Evolutionary conservation across 1,140 invertebrate genomes (phyloP).

Genomic region (Drosophila aff.): DNA sequence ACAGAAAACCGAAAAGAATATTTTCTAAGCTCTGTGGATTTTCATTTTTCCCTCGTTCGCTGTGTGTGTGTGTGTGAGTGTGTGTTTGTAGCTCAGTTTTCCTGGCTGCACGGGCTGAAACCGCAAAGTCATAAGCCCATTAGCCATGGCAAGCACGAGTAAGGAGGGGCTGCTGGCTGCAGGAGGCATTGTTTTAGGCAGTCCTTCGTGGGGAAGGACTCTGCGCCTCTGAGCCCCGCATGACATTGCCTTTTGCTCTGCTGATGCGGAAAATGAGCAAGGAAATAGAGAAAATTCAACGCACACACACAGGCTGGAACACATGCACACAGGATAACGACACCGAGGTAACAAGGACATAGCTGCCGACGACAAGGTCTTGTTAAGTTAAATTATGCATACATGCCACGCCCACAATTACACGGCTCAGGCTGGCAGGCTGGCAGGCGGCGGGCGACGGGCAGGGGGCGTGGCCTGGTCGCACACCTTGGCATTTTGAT

Average conservation of each 20-base stretch:
- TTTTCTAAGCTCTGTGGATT: constrained; percentile 42
- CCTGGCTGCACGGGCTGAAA: constrained; percentile 51
- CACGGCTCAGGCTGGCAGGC: constrained; percentile 7
- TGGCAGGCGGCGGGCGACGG: neutral
- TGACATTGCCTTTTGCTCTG: constrained; percentile 72
- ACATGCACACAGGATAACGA: constrained; percentile 32
- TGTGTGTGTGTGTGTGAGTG: neutral
- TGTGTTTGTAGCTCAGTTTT: constrained; percentile 26
- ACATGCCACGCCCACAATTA: constrained; percentile 58
- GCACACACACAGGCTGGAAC: constrained; percentile 22
- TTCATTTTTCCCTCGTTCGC: constrained; percentile 19
- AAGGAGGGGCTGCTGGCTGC: constrained; percentile 1
- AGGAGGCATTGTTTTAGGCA: constrained; percentile 60
- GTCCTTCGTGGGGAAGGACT: constrained; percentile 37
- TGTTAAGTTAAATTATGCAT: constrained; percentile 82
- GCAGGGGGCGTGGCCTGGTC: constrained; percentile 19
- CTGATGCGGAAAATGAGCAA: constrained; percentile 80
- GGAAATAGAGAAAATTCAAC: constrained; percentile 61
- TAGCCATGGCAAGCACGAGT: constrained; percentile 39
- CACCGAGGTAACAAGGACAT: constrained; percentile 61
- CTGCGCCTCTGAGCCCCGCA: constrained; percentile 12
- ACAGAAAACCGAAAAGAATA: constrained; percentile 43
- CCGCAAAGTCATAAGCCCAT: constrained; percentile 82
- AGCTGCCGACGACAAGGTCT: constrained; percentile 65
- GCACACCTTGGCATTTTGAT: constrained; percentile 53